Percentiles rank a stretch among this genome's conserved stretches.
These are phyloP conservation scores for Nibea albiflora DNA, from an alignment of 2,113 vertebrate genomes.

Conservation along the genomic window DNA sequence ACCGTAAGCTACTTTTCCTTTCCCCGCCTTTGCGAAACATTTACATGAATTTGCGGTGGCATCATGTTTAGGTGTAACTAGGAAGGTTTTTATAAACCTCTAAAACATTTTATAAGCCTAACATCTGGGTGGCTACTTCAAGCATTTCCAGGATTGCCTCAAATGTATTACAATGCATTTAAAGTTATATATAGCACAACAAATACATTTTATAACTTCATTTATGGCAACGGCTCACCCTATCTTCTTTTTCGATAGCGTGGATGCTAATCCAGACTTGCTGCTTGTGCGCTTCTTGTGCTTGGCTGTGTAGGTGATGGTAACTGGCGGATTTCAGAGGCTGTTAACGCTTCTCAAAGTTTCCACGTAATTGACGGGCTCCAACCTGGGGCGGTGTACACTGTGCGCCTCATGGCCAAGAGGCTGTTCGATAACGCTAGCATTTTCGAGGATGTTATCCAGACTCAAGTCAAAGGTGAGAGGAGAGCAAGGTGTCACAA, in stretches of 20 bases:
- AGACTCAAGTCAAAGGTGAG: conserved; percentile 95
- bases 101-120: conserved; percentile 38
- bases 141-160: conserved; percentile 9
- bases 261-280: conserved; percentile 54
- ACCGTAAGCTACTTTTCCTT: conserved; percentile 82
- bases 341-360: conserved; percentile 90
- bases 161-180: conserved; percentile 18
- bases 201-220: not conserved
- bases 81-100: conserved; percentile 48
- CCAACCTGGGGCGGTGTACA: conserved; percentile 89
- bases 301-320: conserved; percentile 88
- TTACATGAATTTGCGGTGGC: conserved; percentile 38
- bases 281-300: conserved; percentile 85
- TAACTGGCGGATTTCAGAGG: conserved; percentile 89
- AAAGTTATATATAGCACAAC: conserved; percentile 22
- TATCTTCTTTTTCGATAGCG: conserved; percentile 18
- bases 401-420: conserved; percentile 92
- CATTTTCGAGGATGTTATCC: conserved; percentile 96
- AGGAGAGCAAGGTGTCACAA: conserved; percentile 27
- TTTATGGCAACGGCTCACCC: conserved; percentile 10
- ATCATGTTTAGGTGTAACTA: conserved; percentile 43
- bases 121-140: conserved; percentile 8
- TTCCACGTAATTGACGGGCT: conserved; percentile 90
- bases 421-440: conserved; percentile 92
- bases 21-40: conserved; percentile 40